Percentiles rank a stretch among this genome's conserved stretches.
These are phyloP conservation scores for Latrodectus geometricus DNA, from an alignment of 1,140 invertebrate genomes.

Conservation along the genomic window DNA sequence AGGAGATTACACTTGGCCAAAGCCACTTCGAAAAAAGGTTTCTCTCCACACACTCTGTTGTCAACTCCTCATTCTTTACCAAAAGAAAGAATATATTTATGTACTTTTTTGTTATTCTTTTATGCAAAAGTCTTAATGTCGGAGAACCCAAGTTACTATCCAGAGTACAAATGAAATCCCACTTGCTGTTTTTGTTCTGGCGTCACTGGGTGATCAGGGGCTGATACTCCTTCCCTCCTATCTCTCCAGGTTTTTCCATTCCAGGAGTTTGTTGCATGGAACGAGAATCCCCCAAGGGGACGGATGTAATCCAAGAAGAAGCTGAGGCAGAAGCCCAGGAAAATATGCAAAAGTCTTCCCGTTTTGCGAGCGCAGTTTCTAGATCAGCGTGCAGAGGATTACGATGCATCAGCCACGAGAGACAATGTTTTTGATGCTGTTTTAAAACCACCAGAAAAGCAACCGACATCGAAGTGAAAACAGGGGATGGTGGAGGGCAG, in stretches of 20 bases:
- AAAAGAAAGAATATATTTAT: conserved; percentile 7
- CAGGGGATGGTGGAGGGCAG: background rate
- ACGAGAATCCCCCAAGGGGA: conserved; percentile 26
- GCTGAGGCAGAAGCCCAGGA: conserved; percentile 21
- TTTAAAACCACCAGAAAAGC: conserved; percentile 57
- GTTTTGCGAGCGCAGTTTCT: conserved; percentile 18
- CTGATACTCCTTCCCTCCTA: background rate
- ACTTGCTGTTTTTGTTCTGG: conserved; percentile 58
- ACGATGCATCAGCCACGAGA: conserved; percentile 54
- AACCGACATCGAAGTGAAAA: conserved; percentile 45
- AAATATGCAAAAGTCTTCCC: conserved; percentile 61
- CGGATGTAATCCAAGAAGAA: conserved; percentile 52
- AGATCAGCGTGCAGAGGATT: conserved; percentile 54
- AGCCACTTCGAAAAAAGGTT: conserved; percentile 45
- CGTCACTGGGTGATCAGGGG: conserved; percentile 53
- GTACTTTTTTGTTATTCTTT: conserved; percentile 18
- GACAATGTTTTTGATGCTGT: conserved; percentile 60
- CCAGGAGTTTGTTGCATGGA: conserved; percentile 20
- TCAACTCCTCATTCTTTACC: conserved; percentile 38
- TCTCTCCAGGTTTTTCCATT: background rate
- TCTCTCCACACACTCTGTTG: background rate
- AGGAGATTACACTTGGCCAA: conserved; percentile 55
- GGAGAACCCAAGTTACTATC: conserved; percentile 12
- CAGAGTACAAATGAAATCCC: conserved; percentile 58
- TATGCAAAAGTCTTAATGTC: conserved; percentile 56